These are phyloP conservation scores for Nymphalis c-album DNA, from an alignment of 2,888 invertebrate species.

Conservation along the genomic window DNA sequence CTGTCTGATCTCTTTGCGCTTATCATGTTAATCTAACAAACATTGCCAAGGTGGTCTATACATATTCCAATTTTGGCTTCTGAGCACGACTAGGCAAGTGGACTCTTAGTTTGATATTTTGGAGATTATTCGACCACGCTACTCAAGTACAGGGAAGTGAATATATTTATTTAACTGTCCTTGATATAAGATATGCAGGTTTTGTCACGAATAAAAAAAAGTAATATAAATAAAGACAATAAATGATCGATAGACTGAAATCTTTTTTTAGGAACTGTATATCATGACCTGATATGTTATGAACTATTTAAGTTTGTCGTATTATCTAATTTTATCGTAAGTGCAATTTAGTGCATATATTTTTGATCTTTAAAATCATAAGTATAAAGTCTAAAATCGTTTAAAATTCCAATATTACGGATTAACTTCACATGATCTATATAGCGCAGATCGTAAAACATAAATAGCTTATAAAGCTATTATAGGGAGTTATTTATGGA, in stretches of 20 bases:
- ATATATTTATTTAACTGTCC: too few relatives aligned
- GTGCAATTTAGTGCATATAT: neutral
- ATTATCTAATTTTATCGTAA: neutral
- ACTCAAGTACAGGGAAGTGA: too few relatives aligned
- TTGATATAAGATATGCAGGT: too few relatives aligned
- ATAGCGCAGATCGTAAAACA: conserved; percentile 9
- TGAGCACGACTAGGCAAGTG: too few relatives aligned
- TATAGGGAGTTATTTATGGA: conserved; percentile 23
- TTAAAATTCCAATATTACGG: neutral
- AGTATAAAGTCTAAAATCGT: neutral
- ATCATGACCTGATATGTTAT: neutral
- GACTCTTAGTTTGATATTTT: too few relatives aligned
- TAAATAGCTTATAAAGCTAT: conserved; percentile 25
- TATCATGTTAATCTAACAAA: too few relatives aligned
- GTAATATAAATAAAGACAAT: neutral
- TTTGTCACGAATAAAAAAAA: too few relatives aligned
- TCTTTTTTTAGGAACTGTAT: neutral
- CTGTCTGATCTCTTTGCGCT: too few relatives aligned
- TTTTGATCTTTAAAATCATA: neutral
- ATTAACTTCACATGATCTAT: conserved; percentile 1
- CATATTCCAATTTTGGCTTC: too few relatives aligned
- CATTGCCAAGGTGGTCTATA: too few relatives aligned
- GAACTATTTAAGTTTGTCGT: neutral
- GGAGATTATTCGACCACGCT: too few relatives aligned
- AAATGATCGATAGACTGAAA: neutral